Evolutionary conservation across 2,888 invertebrate species (phyloP), one percentile per base, ranked within the genome.

Genomic region (Galerucella pusilla): DNA sequence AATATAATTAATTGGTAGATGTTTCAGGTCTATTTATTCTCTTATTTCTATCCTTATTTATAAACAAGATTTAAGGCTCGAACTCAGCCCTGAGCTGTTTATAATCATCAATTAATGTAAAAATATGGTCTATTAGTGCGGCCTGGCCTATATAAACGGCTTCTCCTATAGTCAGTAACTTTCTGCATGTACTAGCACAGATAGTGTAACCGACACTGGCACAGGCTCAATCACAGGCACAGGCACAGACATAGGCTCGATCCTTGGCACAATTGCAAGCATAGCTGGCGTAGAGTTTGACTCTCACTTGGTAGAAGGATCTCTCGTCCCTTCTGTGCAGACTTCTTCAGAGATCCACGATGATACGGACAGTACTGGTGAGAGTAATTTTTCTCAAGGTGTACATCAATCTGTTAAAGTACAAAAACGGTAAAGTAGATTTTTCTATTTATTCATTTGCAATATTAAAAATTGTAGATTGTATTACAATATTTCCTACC

Each of bases 241-340:
- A 54, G 57, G 84, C 85, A 84, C 84, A 81, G 79, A 81, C 84
- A 81, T 83, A 82, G 82, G 65, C 68, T 72, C 75, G 60, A 85
- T 84, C 85, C 81, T 81, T 79, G 83, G 86, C 87, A 85, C 85
- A 80, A 83, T 82, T 84, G 81, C 84, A 82, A 84, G 82, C 85
- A 84, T 85, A 85, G 82, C 84, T 85, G 83, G 85, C 85, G 84
- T 84, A 81, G 84, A 85, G 83, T 84, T 81, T 82, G 80, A 80
- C 78, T 79, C 81, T 81, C 80, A 83, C 84, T 79, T 81, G 84
- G 85, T 88, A 88, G 88, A 87, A 85, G 88, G 88, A 85, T 87
- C 87, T 85, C 85, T 88, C 86, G 86, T 87, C 86, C 85, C 86
- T 81, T 85, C 85, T 83, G 83, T 84, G 83, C 84, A 83, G 85